Evolutionary conservation across 1,140 invertebrate genomes (phyloP), one percentile per base, ranked within the genome.

Genomic region (Diprion similis): DNA sequence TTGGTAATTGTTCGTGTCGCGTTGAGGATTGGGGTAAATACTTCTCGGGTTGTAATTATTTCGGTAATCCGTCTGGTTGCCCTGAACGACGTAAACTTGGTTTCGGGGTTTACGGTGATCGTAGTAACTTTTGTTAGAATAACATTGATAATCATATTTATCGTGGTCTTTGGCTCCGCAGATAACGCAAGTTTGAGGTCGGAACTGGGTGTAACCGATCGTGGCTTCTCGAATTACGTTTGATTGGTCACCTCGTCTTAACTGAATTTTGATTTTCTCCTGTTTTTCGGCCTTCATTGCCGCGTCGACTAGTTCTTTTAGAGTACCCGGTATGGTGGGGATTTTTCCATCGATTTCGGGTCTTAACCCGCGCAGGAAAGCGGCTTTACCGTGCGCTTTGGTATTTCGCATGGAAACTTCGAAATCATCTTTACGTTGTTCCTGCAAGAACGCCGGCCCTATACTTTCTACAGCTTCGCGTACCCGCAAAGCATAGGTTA

Each of bases 401-500:
- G 51, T 59, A n/a, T 59, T 59, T 11, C 51, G 51, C n/a, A 3
- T 59, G 8, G 8, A 59, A 1, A 59, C 8, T 59, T 59, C 51
- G 11, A 59, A 59, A 59, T n/a, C n/a, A 59, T n/a, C 51, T 59
- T 11, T 59, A n/a, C 51, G 51, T 59, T n/a, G 51, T 59, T 59
- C 51, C n/a, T 59, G 51, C 11, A 59, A 13, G n/a, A 59, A 59
- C 3, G 51, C 51, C n/a, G 1, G 51, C 8, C 11, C 8, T 2
- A 59, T 59, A 59, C 8, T 59, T 59, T 11, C 11, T n/a, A n/a
- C 8, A 1, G 51, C 51, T 46, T 73, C 51, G 47, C 72, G 37
- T 48, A 73, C 18, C 17, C 66, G 6, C 68, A 67, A 71, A 2
- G 70, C 66, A 46, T n/a, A 76, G 46, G 18, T 37, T 2, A 73